A percentile compares a stretch with the other conserved stretches of the same genome.
phyloP scores from a whole-genome alignment of 2,797 vertebrate genomes.

The Rhabdomys pumilio region DNA sequence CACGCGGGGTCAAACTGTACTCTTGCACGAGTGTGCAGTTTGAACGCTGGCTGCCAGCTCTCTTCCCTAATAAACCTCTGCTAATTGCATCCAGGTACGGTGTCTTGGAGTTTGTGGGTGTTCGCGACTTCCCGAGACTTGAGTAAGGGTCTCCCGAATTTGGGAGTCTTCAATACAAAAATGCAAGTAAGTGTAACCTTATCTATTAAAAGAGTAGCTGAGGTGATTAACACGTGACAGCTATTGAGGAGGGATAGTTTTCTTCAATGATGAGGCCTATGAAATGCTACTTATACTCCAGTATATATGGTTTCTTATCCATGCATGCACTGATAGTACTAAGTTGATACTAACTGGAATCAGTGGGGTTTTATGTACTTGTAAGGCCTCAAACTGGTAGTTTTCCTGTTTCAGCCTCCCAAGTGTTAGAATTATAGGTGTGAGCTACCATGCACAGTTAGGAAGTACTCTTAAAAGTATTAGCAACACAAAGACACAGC shows the following conservation, averaged over 20 bases:
- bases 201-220: not conserved
- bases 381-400: not conserved
- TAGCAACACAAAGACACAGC: not conserved
- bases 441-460: not conserved
- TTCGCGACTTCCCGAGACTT: too few relatives aligned
- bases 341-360: not conserved
- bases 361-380: not conserved
- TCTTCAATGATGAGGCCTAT: not conserved
- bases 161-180: too few relatives aligned
- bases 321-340: not conserved
- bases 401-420: not conserved
- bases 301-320: not conserved
- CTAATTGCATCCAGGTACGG: too few relatives aligned
- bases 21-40: too few relatives aligned
- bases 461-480: not conserved
- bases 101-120: too few relatives aligned
- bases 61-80: too few relatives aligned
- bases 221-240: not conserved
- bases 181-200: not conserved
- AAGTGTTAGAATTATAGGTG: not conserved
- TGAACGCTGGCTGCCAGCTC: too few relatives aligned
- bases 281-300: not conserved
- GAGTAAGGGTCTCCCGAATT: too few relatives aligned
- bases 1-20: too few relatives aligned
- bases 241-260: not conserved